Base-by-base conservation (phyloP, 2,888 invertebrate genomes). In the Artemia sp. region DNA sequence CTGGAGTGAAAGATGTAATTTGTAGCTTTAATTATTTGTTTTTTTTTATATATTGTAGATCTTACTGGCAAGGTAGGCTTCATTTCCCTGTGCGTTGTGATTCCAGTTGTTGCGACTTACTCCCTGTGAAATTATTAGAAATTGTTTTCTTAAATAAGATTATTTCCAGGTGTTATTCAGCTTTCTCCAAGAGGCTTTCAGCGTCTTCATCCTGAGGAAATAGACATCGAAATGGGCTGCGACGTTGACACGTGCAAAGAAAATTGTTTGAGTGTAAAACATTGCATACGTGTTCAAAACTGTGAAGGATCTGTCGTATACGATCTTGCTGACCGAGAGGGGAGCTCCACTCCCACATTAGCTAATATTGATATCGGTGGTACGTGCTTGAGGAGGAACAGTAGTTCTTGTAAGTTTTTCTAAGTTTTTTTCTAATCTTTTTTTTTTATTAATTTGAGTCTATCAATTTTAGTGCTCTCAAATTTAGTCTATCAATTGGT, bases 371-470 rank as follows among this genome's bases (percentile, higher is more conserved):
- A 58, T 24, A 58, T n/a, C 10, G 64, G 10, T 19, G 64, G 24
- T 58, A 19, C 64, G 64, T 58, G n/a, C 64, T 24, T 58, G 1
- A 24, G 64, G 14, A 58, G 64, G 64, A 58, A 58, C 24, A 10
- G 11, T 24, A 58, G 24, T 58, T 19, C 14, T 24, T 58, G 64
- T 58, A 10, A 58, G 64, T 58, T 58, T 7, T 53, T 58, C 14
- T 14, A 14, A 14, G n/a, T 58, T 58, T 24, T 58, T 58, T 69
- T 50, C 38, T 8, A 14, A 66, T 14, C 74, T 73, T 1, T 66
- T 52, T 67, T 50, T 51, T 68, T 86, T 92, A 85, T 82, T 92
- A 3, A 38, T 38, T 38, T 38, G 38, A 38, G 38, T 38, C 38
- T 38, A 38, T 38, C 38, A 38, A 38, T 38, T 38, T 38, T 38